Conservation (phyloP, 2,113 vertebrate genomes). For the Butorides virescens region DNA sequence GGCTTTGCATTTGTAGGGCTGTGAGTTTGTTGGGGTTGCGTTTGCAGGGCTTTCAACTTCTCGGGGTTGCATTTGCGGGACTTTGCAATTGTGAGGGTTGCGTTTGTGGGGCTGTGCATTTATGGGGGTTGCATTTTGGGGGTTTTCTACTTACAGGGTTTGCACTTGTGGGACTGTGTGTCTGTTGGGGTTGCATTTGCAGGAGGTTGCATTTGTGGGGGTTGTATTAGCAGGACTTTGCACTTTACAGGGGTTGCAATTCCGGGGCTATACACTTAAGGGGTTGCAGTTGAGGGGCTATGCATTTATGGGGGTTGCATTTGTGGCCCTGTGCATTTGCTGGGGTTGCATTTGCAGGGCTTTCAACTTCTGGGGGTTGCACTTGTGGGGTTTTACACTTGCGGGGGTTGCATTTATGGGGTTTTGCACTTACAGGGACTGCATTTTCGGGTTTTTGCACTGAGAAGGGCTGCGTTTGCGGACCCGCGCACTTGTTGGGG, state of each 20-base stretch:
- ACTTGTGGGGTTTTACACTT: neutral
- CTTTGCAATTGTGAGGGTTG: neutral
- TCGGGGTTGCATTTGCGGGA: too few species aligned
- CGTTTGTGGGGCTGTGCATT: accelerated
- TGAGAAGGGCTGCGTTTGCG: neutral
- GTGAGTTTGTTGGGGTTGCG: too few species aligned
- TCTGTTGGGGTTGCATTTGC: neutral
- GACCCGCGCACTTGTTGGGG: neutral
- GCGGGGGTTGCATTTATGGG: too few species aligned
- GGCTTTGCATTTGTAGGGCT: too few species aligned
- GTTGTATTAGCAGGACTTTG: accelerated
- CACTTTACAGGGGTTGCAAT: accelerated
- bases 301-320: neutral
- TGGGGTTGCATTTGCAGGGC: too few species aligned
- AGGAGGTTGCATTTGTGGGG: accelerated
- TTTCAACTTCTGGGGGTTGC: neutral
- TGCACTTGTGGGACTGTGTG: too few species aligned
- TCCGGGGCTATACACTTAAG: too few species aligned
- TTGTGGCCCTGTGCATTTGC: accelerated
- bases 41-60: neutral
- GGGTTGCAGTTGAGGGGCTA: too few species aligned
- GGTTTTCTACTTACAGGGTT: too few species aligned
- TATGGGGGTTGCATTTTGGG: neutral
- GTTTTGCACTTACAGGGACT: accelerated
- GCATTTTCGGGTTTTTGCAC: neutral